Base-by-base conservation (phyloP, 2,888 invertebrate genomes). In the Xylocampa areola region DNA sequence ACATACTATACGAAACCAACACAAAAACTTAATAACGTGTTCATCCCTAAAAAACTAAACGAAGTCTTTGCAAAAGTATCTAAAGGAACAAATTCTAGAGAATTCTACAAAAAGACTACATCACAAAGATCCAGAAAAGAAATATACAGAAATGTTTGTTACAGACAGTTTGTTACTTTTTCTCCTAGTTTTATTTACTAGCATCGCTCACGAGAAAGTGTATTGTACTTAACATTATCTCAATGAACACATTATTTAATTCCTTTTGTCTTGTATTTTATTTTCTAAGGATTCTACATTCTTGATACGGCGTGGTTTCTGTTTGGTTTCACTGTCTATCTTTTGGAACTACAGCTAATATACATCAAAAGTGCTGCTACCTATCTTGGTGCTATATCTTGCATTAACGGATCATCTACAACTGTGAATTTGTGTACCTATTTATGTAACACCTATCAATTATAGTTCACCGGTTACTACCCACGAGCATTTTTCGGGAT, bases 171-270 rank as follows among this genome's bases (percentile, higher is more conserved):
- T 17, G 19, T 8, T 44, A 25, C 10, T 49, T 62, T 44, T 53
- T 41, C 27, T 16, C n/a, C 39, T 68, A 29, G 49, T 65, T 62
- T 29, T 69, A 47, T 47, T 54, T 62, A 54, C 65, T 63, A 14
- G 33, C 23, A 69, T 65, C 25, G 64, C 49, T 68, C 49, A 61
- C 48, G 21, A 45, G 32, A 32, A 37, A 58, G 39, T 58, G 33
- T 58, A 37, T 14, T 58, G 36, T 57, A 65, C 51, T 58, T 30
- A 49, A 58, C 45, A 49, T 50, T 58, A 59, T 53, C 49, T 36
- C 30, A 49, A 55, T 63, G 49, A 50, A 63, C 64, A 55, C 69
- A 49, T 45, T 55, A 55, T 45, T 63, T 48, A 36, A 45, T 69
- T 54, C 39, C 25, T 47, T n/a, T 65, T 54, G 48, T 63, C 16